A percentile compares a stretch with the other conserved stretches of the same genome.
Conservation (phyloP, 2,797 vertebrate species). For the Melanitta fusca region DNA sequence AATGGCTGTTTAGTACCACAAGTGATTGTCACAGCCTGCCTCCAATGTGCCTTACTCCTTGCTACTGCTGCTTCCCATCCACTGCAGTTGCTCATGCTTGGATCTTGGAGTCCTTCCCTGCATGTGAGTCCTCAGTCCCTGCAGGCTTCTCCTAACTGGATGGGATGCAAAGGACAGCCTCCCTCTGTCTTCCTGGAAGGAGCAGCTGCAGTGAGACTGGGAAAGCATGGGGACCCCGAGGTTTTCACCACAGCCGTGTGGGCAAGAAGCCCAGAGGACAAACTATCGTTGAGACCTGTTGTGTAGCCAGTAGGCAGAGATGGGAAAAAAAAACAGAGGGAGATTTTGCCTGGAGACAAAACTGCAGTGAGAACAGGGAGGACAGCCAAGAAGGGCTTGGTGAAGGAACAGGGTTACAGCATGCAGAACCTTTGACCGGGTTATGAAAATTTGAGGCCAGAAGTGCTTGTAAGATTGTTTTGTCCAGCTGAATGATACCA, state of each 20-base stretch:
- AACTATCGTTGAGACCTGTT: background rate
- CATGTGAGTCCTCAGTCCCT: background rate
- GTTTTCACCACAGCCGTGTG: background rate
- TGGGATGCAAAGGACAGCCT: background rate
- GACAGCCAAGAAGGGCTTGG: background rate
- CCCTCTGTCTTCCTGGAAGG: background rate
- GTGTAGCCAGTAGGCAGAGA: background rate
- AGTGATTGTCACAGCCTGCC: background rate
- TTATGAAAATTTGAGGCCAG: slow-evolving; percentile 20
- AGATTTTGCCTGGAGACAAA: slow-evolving; percentile 2
- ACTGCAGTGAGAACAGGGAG: background rate
- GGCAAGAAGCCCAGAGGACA: background rate
- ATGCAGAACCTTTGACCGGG: background rate
- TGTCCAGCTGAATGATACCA: background rate
- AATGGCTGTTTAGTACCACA: background rate
- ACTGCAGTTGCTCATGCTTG: background rate
- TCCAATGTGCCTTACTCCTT: accelerated
- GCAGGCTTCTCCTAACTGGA: background rate
- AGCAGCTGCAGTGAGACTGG: background rate
- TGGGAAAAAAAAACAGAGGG: background rate
- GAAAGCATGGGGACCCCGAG: background rate
- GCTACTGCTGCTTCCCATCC: background rate
- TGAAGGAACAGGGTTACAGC: background rate
- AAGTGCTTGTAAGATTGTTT: background rate
- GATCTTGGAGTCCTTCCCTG: background rate